A percentile compares a stretch with the other conserved stretches of the same genome.
Conservation (phyloP, 1,140 invertebrate species). For the Drosophila littoralis region DNA sequence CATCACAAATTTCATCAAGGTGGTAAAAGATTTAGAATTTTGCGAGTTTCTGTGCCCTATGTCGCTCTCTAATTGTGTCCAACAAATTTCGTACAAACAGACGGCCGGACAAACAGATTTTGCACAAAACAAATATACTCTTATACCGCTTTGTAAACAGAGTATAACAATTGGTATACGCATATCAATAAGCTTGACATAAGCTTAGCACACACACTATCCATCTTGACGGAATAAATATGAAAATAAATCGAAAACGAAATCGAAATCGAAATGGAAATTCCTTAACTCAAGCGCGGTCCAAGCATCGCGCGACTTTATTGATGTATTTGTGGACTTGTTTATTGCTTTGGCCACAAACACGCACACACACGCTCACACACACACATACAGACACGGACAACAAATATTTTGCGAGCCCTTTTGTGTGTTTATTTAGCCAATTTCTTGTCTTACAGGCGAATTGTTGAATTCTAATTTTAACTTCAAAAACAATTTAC, state of each 20-base stretch:
- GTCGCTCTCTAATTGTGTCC: too few relatives aligned
- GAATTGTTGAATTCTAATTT: conserved; percentile 41
- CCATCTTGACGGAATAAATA: conserved; percentile 64
- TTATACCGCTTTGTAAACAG: neutral
- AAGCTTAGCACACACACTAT: conserved; percentile 34
- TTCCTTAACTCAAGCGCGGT: conserved; percentile 9
- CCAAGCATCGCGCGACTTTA: conserved; percentile 12
- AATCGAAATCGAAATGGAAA: conserved; percentile 18
- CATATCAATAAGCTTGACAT: conserved; percentile 44
- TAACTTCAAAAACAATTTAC: conserved; percentile 38
- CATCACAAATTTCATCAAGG: too few relatives aligned
- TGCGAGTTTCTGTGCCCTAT: too few relatives aligned
- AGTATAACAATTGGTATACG: conserved; percentile 22
- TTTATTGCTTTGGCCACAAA: conserved; percentile 37
- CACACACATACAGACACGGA: too few relatives aligned
- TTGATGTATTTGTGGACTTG: conserved; percentile 46
- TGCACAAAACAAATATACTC: neutral
- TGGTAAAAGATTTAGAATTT: too few relatives aligned
- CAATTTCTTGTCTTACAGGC: conserved; percentile 22
- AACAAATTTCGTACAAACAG: neutral
- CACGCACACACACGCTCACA: too few relatives aligned
- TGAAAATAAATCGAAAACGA: conserved; percentile 34
- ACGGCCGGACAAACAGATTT: neutral
- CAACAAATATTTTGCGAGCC: conserved; percentile 16
- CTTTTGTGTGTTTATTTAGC: conserved; percentile 26